phyloP scores from a whole-genome alignment of 2,888 invertebrate genomes.

The Hoplodrina ambigua region DNA sequence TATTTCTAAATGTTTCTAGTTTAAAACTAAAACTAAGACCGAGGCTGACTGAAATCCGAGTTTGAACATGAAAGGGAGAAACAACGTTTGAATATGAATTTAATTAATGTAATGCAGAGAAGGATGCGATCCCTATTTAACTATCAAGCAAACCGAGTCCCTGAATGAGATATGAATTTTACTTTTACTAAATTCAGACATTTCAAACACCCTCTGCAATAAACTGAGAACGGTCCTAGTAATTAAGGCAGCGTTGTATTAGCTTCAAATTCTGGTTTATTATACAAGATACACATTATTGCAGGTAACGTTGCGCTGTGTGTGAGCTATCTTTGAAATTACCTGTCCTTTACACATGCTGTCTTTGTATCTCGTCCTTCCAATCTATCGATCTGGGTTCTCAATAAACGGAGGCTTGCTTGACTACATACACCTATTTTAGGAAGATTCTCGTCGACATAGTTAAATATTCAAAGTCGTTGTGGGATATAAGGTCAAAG shows the following conservation, averaged over 20 bases:
- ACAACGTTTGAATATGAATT: slow-evolving; percentile 13
- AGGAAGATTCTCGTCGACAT: slow-evolving; percentile 10
- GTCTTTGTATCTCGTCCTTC: slow-evolving; percentile 43
- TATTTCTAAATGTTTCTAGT: slow-evolving; percentile 14
- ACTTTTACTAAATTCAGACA: slow-evolving; percentile 17
- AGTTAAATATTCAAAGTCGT: slow-evolving; percentile 36
- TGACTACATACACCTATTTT: slow-evolving; percentile 17
- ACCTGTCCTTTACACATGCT: slow-evolving; percentile 37
- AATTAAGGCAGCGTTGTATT: slow-evolving; percentile 3
- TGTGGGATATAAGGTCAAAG: slow-evolving; percentile 12
- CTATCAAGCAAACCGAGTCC: slow-evolving; percentile 14
- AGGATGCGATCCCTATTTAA: not conserved
- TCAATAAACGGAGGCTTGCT: slow-evolving; percentile 33
- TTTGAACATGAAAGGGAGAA: slow-evolving; percentile 2
- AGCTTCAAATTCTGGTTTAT: not conserved
- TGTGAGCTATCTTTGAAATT: slow-evolving; percentile 28
- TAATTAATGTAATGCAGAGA: slow-evolving; percentile 20
- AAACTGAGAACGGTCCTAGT: slow-evolving; percentile 1
- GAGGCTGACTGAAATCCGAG: slow-evolving; percentile 2
- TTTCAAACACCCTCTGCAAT: not conserved
- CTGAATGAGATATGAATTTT: slow-evolving; percentile 23
- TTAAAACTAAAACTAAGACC: not conserved
- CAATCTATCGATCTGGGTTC: slow-evolving; percentile 41
- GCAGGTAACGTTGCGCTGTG: slow-evolving; percentile 17
- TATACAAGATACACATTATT: slow-evolving; percentile 8